Conservation (phyloP, 2,113 vertebrate species). For the Pterocles orientalis region DNA sequence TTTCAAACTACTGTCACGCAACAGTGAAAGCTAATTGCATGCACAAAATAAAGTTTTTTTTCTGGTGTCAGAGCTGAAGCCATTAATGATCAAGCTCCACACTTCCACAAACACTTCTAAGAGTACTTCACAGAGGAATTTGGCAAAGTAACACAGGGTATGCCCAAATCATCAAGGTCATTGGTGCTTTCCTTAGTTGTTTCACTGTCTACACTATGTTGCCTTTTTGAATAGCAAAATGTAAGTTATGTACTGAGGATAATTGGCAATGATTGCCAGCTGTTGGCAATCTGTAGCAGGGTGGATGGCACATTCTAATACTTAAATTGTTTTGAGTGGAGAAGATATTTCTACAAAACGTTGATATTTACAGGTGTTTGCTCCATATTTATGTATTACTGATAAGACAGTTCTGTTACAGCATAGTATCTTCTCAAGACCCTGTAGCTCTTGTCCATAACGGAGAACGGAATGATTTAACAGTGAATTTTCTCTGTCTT, state of each 20-base stretch:
- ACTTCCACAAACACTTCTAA: not conserved
- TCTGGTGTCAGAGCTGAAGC: not conserved
- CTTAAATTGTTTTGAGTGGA: not conserved
- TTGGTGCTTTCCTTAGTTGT: not conserved
- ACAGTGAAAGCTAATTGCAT: not conserved
- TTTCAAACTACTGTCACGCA: not conserved
- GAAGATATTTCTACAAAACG: not conserved
- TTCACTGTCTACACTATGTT: not conserved
- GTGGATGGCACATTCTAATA: not conserved
- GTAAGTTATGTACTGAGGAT: not conserved
- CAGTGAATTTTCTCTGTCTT: not conserved
- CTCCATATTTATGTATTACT: not conserved
- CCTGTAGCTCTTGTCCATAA: not conserved
- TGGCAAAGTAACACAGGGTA: not conserved
- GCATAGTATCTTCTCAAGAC: not conserved
- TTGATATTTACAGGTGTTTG: not conserved
- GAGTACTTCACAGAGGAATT: not conserved
- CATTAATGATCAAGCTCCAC: fast-evolving
- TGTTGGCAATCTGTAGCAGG: not conserved
- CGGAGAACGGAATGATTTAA: not conserved
- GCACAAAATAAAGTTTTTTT: not conserved
- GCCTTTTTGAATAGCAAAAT: not conserved
- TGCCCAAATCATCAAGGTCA: not conserved
- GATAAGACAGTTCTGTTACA: not conserved
- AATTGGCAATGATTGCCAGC: not conserved